These are phyloP conservation scores for Habropoda laboriosa DNA, from an alignment of 1,140 invertebrate genomes.

Conservation along the genomic window DNA sequence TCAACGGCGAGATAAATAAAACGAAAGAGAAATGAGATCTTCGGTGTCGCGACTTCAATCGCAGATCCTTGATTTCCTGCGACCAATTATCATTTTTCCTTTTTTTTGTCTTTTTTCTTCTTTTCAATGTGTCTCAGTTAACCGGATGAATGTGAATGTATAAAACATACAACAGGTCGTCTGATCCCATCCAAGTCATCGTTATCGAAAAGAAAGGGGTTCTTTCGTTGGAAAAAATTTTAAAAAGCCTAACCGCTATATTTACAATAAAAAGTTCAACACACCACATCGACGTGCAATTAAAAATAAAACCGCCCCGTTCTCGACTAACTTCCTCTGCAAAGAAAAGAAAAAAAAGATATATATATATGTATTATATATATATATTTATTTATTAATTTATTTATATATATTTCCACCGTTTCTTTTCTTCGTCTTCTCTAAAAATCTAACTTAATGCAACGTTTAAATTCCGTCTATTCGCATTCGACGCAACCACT, in stretches of 20 bases:
- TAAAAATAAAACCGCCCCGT: not conserved
- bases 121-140: not conserved
- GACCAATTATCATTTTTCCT: not conserved
- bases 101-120: constrained; percentile 5
- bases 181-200: not conserved
- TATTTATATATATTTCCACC: not conserved
- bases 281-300: not conserved
- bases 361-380: constrained; percentile 15
- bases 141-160: not conserved
- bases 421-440: not conserved
- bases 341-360: not conserved
- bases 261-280: constrained; percentile 9
- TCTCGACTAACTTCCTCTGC: not conserved
- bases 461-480: not conserved
- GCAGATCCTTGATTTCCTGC: not conserved
- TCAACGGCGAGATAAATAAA: not conserved
- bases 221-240: not conserved
- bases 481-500: constrained; percentile 15
- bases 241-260: not conserved
- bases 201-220: too few species aligned
- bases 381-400: not conserved
- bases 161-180: not conserved
- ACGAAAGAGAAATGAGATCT: constrained; percentile 7
- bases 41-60: not conserved
- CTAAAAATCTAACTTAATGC: constrained; percentile 16